These are phyloP conservation scores for Stictocephala bisonia DNA, from an alignment of 2,888 invertebrate species.

Conservation along the genomic window DNA sequence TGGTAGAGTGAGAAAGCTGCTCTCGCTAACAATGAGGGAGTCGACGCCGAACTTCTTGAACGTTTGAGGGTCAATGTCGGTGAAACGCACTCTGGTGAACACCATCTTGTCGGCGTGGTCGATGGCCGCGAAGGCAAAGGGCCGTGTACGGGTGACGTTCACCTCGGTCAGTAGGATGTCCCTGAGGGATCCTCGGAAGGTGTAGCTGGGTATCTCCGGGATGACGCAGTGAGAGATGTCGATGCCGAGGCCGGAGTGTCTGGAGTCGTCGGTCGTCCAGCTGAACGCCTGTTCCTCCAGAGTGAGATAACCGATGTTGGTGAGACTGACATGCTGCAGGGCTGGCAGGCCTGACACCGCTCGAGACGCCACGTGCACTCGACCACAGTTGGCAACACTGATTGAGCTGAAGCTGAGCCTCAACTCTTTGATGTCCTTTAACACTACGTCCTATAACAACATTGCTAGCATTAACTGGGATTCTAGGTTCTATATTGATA, in stretches of 20 bases:
- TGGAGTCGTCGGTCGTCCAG: slow-evolving; percentile 65
- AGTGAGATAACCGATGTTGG: slow-evolving; percentile 72
- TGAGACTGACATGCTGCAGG: slow-evolving; percentile 73
- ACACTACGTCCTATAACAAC: slow-evolving; percentile 52
- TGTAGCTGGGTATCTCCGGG: slow-evolving; percentile 67
- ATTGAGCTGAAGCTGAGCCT: slow-evolving; percentile 69
- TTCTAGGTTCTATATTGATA: no score
- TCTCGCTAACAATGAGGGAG: slow-evolving; percentile 73
- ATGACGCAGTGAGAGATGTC: slow-evolving; percentile 65
- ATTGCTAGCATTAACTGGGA: background rate
- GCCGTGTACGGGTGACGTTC: slow-evolving; percentile 71
- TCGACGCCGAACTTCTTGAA: slow-evolving; percentile 83
- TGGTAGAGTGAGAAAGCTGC: slow-evolving; percentile 65
- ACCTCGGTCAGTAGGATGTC: slow-evolving; percentile 74
- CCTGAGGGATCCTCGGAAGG: slow-evolving; percentile 72
- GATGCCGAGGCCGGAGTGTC: slow-evolving; percentile 64
- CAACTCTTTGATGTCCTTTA: slow-evolving; percentile 50
- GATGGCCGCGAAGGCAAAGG: slow-evolving; percentile 82
- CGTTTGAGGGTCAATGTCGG: slow-evolving; percentile 75
- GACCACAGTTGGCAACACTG: slow-evolving; percentile 74
- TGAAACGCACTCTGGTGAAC: slow-evolving; percentile 71
- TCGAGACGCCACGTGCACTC: slow-evolving; percentile 70
- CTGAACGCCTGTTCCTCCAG: slow-evolving; percentile 72
- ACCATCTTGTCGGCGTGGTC: slow-evolving; percentile 73
- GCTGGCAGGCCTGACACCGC: slow-evolving; percentile 72